phyloP scores from a whole-genome alignment of 2,113 vertebrate species.

The Rhynchopsitta pachyrhyncha region DNA sequence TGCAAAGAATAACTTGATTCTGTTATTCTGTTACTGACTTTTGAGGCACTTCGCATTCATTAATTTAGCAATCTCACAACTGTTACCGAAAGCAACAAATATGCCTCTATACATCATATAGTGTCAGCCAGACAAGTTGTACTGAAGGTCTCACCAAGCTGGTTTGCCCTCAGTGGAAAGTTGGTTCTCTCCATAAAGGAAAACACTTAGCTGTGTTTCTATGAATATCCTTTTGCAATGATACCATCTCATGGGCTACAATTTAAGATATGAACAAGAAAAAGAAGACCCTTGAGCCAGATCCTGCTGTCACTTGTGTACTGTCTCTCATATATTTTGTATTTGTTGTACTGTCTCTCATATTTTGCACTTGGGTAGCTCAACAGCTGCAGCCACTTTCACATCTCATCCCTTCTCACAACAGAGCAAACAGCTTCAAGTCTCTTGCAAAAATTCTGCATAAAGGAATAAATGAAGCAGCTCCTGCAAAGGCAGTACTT shows the following conservation, averaged over 20 bases:
- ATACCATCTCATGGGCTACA: background rate
- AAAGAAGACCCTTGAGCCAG: background rate
- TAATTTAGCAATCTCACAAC: background rate
- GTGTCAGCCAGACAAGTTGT: background rate
- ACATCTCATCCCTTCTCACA: background rate
- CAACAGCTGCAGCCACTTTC: background rate
- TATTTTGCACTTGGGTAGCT: background rate
- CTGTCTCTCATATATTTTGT: background rate
- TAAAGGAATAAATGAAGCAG: background rate
- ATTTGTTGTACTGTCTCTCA: too few relatives aligned
- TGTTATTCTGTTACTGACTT: background rate
- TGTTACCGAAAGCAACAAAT: background rate
- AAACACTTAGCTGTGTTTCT: background rate
- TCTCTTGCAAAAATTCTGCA: background rate
- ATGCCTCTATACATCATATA: fast-evolving
- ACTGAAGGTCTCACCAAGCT: background rate
- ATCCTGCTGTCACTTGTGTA: fast-evolving
- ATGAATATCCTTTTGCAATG: too few relatives aligned
- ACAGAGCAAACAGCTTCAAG: background rate
- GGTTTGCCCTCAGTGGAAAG: background rate
- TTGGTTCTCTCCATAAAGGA: background rate
- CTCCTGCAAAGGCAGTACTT: background rate
- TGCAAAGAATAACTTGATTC: background rate
- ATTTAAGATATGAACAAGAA: background rate
- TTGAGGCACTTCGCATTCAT: background rate